These are phyloP conservation scores for Anaspis maculata DNA, from an alignment of 2,888 invertebrate genomes.

Conservation along the genomic window DNA sequence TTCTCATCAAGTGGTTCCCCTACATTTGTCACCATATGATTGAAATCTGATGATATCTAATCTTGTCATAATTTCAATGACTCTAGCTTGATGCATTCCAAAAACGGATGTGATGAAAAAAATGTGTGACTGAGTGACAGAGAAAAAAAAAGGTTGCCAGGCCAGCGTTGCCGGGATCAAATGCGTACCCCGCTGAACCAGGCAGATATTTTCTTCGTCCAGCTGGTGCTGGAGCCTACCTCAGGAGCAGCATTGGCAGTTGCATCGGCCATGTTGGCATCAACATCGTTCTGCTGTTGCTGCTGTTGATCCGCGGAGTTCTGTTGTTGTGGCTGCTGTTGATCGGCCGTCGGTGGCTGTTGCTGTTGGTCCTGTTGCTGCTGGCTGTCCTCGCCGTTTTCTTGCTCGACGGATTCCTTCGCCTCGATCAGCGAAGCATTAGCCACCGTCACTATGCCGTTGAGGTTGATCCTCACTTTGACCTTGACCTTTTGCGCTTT, in stretches of 20 bases:
- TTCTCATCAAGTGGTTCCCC: too few relatives aligned
- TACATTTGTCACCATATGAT: too few relatives aligned
- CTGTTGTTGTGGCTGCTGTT: conserved; percentile 6
- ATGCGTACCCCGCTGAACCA: conserved; percentile 46
- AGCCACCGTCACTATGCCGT: conserved; percentile 84
- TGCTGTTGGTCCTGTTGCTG: conserved; percentile 41
- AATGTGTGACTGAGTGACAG: too few relatives aligned
- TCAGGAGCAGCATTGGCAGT: conserved; percentile 33
- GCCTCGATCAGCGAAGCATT: conserved; percentile 79
- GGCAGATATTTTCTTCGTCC: conserved; percentile 45
- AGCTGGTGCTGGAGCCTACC: conserved; percentile 43
- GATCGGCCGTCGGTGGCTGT: conserved; percentile 29
- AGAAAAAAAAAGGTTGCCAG: conserved; percentile 24
- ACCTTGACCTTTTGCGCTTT: conserved; percentile 94
- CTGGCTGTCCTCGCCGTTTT: conserved; percentile 23
- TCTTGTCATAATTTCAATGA: too few relatives aligned
- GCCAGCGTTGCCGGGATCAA: conserved; percentile 32
- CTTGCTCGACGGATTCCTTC: conserved; percentile 46
- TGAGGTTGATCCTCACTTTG: conserved; percentile 87
- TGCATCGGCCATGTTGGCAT: conserved; percentile 37
- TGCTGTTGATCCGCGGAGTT: conserved; percentile 44
- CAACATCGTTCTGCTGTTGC: conserved; percentile 37
- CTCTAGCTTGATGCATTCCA: too few relatives aligned
- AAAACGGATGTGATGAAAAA: too few relatives aligned
- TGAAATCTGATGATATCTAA: too few relatives aligned